Percentiles rank a stretch among this genome's conserved stretches.
These are phyloP conservation scores for Babylonia areolata DNA, from an alignment of 1,140 invertebrate species.

Conservation along the genomic window DNA sequence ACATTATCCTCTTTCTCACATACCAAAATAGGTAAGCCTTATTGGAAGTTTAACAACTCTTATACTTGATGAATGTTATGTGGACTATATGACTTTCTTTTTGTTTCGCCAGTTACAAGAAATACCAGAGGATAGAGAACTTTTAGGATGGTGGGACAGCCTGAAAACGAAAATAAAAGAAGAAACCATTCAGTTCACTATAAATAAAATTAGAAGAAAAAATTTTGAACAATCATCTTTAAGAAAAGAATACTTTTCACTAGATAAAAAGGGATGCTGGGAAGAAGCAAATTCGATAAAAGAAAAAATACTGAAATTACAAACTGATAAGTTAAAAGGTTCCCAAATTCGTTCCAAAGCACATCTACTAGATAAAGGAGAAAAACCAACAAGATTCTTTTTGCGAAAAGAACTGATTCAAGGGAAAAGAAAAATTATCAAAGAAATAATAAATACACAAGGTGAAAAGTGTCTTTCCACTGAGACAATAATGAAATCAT, in stretches of 20 bases:
- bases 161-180: slow-evolving; percentile 35
- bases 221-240: neutral
- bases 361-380: slow-evolving; percentile 42
- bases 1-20: neutral
- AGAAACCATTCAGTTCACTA: slow-evolving; percentile 20
- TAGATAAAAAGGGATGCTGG: neutral
- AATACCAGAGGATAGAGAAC: slow-evolving; percentile 7
- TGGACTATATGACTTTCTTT: neutral
- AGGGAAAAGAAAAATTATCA: slow-evolving; percentile 41
- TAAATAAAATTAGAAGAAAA: slow-evolving; percentile 19
- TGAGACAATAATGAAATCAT: slow-evolving; percentile 29
- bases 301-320: slow-evolving; percentile 37
- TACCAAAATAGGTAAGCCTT: slow-evolving; percentile 23
- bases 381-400: slow-evolving; percentile 51
- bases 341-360: slow-evolving; percentile 38
- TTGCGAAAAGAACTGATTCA: slow-evolving; percentile 37
- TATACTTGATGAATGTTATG: neutral
- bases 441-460: slow-evolving; percentile 25
- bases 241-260: neutral
- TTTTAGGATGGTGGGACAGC: slow-evolving; percentile 33
- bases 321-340: slow-evolving; percentile 38
- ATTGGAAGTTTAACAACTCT: slow-evolving; percentile 53
- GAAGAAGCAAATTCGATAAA: slow-evolving; percentile 11
- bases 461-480: slow-evolving; percentile 29
- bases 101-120: neutral